Evolutionary conservation across 2,797 vertebrate genomes (phyloP).

Genomic region (Arremon aurantiirostris): DNA sequence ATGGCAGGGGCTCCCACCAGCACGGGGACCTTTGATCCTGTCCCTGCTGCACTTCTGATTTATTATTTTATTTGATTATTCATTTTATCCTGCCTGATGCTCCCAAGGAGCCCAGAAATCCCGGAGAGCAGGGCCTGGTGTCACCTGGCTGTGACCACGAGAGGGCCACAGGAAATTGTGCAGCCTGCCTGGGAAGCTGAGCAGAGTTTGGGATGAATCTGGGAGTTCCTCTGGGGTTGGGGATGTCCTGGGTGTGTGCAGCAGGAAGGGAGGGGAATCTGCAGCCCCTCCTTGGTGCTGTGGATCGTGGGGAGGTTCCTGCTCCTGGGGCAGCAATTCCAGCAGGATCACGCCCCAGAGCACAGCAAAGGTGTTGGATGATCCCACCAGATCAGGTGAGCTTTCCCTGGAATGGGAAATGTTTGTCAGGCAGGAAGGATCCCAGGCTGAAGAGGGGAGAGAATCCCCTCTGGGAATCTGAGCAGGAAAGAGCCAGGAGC

Average conservation of each 20-base stretch:
- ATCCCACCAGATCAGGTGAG: too few species aligned
- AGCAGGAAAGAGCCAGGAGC: not conserved
- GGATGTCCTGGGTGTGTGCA: not conserved
- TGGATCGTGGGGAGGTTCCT: not conserved
- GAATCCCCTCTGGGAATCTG: not conserved
- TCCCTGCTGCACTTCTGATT: not conserved
- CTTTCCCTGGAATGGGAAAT: too few species aligned
- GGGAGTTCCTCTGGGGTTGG: not conserved
- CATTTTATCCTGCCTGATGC: not conserved
- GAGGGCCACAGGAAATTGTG: slow-evolving; percentile 26
- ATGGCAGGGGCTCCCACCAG: not conserved
- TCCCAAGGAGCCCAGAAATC: not conserved
- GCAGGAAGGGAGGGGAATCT: not conserved
- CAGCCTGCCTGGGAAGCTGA: not conserved
- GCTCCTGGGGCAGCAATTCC: not conserved
- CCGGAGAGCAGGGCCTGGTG: not conserved
- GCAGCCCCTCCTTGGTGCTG: not conserved
- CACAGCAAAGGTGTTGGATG: too few species aligned
- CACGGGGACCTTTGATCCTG: not conserved
- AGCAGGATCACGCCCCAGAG: too few species aligned
- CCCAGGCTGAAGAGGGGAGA: not conserved
- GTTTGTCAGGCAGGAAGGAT: too few species aligned
- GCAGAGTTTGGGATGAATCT: not conserved
- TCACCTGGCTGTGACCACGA: slow-evolving; percentile 36
- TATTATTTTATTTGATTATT: not conserved